Base-by-base conservation (phyloP, 2,888 invertebrate genomes). In the Dromius quadrimaculatus region DNA sequence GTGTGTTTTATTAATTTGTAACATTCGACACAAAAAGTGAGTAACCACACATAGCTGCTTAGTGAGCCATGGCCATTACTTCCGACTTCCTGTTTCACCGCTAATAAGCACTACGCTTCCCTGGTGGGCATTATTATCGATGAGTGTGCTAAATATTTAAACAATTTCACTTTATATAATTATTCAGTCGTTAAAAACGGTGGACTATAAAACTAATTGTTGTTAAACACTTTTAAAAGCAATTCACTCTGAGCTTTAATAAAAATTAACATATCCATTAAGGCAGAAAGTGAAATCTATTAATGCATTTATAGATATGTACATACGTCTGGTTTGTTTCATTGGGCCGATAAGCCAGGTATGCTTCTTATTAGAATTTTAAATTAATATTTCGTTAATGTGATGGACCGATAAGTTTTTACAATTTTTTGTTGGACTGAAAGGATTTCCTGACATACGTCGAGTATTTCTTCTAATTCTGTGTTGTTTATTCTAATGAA, bases 1-100 rank as follows among this genome's bases (percentile, higher is more conserved):
- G 63, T 63, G 41, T 63, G 63, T 63, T 63, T 63, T 63, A 63
- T 63, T 63, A 63, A 63, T 63, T 63, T 59, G 59, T 59, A 36
- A 23, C 36, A 8, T 59, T 63, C 43, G 23, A 43, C 45, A 63
- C 43, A 63, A 63, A 63, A 63, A 63, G 63, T 63, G 63, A 3
- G 28, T 57, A 57, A 63, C 63, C 41, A 63, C 43, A 63, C 43
- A 20, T 28, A 41, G 22, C 43, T 63, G 63, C 45, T 63, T 63
- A 63, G 63, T 63, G 63, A 63, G 63, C 45, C 43, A 28, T n/a
- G 28, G 28, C 63, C 23, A 32, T 11, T n/a, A 63, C 63, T 63
- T 63, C 63, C 63, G 22, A 63, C 63, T 63, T 63, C 63, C 63
- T 11, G 63, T 15, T 22, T 17, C 11, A 36, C 13, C 61, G 63